Percentiles rank a stretch among this genome's conserved stretches.
Evolutionary conservation across 1,140 invertebrate species (phyloP).

Genomic region (Temnothorax nylanderi): DNA sequence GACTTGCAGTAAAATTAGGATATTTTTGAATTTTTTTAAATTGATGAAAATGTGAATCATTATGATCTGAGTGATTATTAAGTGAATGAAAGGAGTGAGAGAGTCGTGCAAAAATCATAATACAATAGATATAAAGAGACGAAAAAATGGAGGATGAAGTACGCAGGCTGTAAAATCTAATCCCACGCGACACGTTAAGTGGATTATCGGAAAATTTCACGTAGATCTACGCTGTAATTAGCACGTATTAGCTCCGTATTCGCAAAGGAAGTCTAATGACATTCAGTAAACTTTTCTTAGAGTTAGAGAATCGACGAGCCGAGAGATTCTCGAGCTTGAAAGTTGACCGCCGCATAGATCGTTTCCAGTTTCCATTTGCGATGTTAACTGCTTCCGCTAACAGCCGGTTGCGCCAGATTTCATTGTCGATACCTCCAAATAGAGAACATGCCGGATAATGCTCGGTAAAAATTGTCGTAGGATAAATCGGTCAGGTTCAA

Average conservation of each 20-base stretch:
- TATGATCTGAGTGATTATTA: not conserved
- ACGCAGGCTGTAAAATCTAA: not conserved
- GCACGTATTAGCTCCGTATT: not conserved
- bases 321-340: conserved; percentile 48
- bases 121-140: not conserved
- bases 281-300: conserved; percentile 32
- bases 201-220: not conserved
- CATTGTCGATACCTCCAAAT: conserved; percentile 56
- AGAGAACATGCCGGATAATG: conserved; percentile 43
- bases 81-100: not conserved
- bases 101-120: not conserved
- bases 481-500: conserved; percentile 65
- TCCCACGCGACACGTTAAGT: not conserved
- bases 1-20: not conserved
- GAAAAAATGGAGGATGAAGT: not conserved
- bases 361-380: conserved; percentile 77
- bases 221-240: conserved; percentile 39
- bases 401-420: conserved; percentile 63
- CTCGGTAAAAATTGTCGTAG: not conserved
- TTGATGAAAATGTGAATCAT: not conserved
- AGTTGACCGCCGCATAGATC: conserved; percentile 38
- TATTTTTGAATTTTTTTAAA: not conserved
- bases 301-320: not conserved
- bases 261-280: conserved; percentile 26
- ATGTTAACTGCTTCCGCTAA: conserved; percentile 71